Conservation (phyloP, 2,888 invertebrate genomes). For the Luperina nickerlii region DNA sequence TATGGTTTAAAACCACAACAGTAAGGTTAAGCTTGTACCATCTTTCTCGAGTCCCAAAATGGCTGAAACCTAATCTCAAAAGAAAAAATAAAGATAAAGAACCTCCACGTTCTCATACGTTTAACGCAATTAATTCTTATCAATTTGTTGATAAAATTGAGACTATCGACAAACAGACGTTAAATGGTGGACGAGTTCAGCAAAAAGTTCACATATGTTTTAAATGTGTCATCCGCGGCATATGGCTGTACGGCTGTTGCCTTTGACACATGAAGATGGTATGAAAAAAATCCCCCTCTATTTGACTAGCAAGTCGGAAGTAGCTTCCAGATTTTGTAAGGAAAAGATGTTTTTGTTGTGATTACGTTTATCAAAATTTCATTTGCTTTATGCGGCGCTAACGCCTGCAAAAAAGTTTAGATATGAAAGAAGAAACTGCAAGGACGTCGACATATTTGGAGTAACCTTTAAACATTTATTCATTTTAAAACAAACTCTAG, state of each 20-base stretch:
- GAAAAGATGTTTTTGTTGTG: conserved; percentile 47
- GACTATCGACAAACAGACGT: conserved; percentile 68
- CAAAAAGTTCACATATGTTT: conserved; percentile 79
- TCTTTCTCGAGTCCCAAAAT: background rate
- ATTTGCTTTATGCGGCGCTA: conserved; percentile 9
- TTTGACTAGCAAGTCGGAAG: conserved; percentile 76
- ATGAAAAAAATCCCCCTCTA: conserved; percentile 73
- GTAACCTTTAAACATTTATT: conserved; percentile 39
- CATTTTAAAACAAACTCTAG: conserved; percentile 18
- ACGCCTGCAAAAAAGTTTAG: conserved; percentile 8
- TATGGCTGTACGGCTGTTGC: conserved; percentile 72
- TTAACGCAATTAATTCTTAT: conserved; percentile 69
- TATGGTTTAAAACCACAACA: background rate
- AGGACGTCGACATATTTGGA: conserved; percentile 5
- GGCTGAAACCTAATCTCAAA: background rate
- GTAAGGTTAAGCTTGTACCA: background rate
- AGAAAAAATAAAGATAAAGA: conserved; percentile 31
- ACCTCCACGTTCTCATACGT: conserved; percentile 29
- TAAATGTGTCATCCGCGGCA: conserved; percentile 81
- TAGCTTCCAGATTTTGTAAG: conserved; percentile 72
- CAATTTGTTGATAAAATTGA: conserved; percentile 71
- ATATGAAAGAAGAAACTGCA: background rate
- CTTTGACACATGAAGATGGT: conserved; percentile 57
- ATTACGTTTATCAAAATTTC: conserved; percentile 22
- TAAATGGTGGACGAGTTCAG: conserved; percentile 65